Evolutionary conservation across 2,888 invertebrate genomes (phyloP).

Genomic region (Lepidonotus clava): DNA sequence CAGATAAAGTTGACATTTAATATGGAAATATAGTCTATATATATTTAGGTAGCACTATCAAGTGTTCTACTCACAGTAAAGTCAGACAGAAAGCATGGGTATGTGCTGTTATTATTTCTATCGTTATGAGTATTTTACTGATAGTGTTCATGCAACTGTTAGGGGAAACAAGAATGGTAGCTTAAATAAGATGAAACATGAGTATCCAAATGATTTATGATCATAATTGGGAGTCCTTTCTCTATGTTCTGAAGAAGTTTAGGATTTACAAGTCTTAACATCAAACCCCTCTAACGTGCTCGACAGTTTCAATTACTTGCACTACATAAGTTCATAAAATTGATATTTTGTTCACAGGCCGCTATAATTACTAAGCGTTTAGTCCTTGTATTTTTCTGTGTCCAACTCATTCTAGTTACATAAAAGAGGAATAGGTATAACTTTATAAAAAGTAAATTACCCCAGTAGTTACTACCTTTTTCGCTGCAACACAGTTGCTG

Average conservation of each 20-base stretch:
- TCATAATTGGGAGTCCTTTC: too few relatives aligned
- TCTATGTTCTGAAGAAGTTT: too few relatives aligned
- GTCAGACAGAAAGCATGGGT: conserved; percentile 38
- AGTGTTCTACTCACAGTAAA: conserved; percentile 32
- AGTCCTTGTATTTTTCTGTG: neutral
- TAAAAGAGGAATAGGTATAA: neutral
- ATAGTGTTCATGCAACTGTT: conserved; percentile 11
- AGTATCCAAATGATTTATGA: too few relatives aligned
- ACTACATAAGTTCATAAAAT: neutral
- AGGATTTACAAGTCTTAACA: too few relatives aligned
- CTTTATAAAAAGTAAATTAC: conserved; percentile 54
- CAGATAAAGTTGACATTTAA: conserved; percentile 28
- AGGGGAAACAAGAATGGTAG: too few relatives aligned
- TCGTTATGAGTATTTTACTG: neutral
- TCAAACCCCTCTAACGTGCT: too few relatives aligned
- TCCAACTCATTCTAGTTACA: neutral
- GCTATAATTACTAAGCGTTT: too few relatives aligned
- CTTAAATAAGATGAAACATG: too few relatives aligned
- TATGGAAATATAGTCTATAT: conserved; percentile 43
- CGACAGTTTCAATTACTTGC: neutral
- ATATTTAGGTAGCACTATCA: conserved; percentile 27
- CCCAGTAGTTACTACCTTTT: conserved; percentile 56
- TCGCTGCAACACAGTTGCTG: conserved; percentile 57
- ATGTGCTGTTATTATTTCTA: conserved; percentile 38
- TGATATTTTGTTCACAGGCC: neutral